Evolutionary conservation across 2,888 invertebrate species (phyloP).

Genomic region (Xestobium rufovillosum): DNA sequence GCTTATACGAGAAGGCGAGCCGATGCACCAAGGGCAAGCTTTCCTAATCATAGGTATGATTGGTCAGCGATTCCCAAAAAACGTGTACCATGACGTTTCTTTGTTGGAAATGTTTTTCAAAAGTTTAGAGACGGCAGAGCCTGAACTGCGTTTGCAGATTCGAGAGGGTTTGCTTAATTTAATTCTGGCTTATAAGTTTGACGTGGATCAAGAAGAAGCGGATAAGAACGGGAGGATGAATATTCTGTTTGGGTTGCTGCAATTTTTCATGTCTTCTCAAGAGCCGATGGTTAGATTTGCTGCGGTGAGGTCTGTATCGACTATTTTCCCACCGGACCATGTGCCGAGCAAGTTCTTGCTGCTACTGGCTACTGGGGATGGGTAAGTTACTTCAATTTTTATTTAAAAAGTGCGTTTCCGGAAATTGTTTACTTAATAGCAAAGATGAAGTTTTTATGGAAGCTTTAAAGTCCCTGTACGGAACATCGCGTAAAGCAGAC

Average conservation of each 20-base stretch:
- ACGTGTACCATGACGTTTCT: conserved; percentile 61
- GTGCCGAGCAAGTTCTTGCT: conserved; percentile 76
- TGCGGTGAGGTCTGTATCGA: conserved; percentile 72
- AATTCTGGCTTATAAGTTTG: conserved; percentile 37
- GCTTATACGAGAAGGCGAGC: conserved; percentile 57
- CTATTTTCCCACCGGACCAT: conserved; percentile 74
- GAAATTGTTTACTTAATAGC: conserved; percentile 36
- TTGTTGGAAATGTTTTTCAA: conserved; percentile 49
- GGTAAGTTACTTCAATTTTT: conserved; percentile 49
- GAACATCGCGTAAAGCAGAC: conserved; percentile 53
- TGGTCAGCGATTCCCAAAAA: conserved; percentile 51
- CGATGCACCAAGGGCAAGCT: conserved; percentile 58
- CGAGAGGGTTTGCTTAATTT: conserved; percentile 39
- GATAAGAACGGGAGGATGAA: conserved; percentile 38
- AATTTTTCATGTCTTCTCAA: conserved; percentile 68
- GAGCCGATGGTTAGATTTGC: conserved; percentile 75
- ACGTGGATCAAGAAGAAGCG: conserved; percentile 31
- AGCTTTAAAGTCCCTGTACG: conserved; percentile 68
- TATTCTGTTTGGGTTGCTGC: conserved; percentile 50
- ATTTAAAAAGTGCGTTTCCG: not conserved
- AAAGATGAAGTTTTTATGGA: conserved; percentile 70
- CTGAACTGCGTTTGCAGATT: conserved; percentile 38
- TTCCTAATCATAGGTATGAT: conserved; percentile 68
- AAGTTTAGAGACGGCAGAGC: conserved; percentile 43
- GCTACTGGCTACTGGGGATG: conserved; percentile 75